Base-by-base conservation (phyloP, 2,888 invertebrate species). In the Drosophila nr. fundita region DNA sequence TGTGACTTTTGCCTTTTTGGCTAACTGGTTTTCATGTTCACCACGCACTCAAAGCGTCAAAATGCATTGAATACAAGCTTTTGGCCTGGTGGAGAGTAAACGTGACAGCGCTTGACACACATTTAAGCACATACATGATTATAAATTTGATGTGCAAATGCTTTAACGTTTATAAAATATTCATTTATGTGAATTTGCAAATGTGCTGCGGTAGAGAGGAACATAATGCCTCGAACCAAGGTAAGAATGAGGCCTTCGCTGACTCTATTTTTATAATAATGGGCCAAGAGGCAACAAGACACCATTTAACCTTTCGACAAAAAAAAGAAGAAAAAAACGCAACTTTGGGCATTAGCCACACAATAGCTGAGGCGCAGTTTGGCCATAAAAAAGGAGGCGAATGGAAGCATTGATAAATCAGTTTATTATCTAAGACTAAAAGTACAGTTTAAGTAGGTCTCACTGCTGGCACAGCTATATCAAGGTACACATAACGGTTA, bases 371-470 rank as follows among this genome's bases (percentile, higher is more conserved):
- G 68, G 63, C 65, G 72, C 57, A 68, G 52, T 64, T 58, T 32
- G 66, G n/a, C 4, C 42, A 42, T 65, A 59, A 60, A 65, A 42
- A 69, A 34, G n/a, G 36, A n/a, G 29, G 27, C 29, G 55, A 62
- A 53, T 64, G 63, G 64, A 62, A 73, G 50, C 63, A 64, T 76
- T 67, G 68, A 68, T 75, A 78, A 71, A 61, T 58, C n/a, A 65
- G 50, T 88, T 84, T 84, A 78, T 78, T 78, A 68, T 63, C 71
- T 73, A 66, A 80, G 69, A 71, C 71, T 62, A 68, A 68, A 63
- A 68, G 87, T 74, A 74, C 57, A 63, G 61, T 72, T 74, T 69
- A 78, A 29, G 49, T 50, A 36, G 70, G 69, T 52, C 36, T 53
- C 24, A 45, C 61, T 61, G 55, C 48, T 32, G 42, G 66, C 34